Base-by-base conservation (phyloP, 2,113 vertebrate genomes). In the Tinamus guttatus region DNA sequence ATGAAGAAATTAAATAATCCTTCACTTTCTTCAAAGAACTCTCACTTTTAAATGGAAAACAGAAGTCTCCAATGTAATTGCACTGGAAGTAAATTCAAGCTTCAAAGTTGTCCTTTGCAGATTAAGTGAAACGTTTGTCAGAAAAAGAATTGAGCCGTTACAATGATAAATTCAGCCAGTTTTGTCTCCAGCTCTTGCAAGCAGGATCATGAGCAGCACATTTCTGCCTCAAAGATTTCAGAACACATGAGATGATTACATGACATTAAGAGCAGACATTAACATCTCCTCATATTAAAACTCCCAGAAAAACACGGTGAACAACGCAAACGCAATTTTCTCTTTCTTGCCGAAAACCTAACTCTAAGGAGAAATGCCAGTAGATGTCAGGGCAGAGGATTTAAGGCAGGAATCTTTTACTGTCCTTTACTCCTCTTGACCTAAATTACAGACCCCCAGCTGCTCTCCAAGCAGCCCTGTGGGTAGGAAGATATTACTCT, bases 1-100 rank as follows among this genome's bases (percentile, higher is more conserved):
- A 78, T 78, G 45, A 90, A 74, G 49, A 87, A 95, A 95, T 96
- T 95, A 95, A 97, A 91, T 60, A 94, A 96, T 91, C 73, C 56
- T 71, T 95, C 82, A 94, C 47, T 90, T 93, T 83, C 28, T 93
- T 95, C 8, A 2, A 32, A 83, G 68, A 95, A 94, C 68, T 83
- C 90, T 75, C 36, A 47, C 73, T 95, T 95, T 78, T 71, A 90
- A 95, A 94, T 0, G 0, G 68, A 95, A 91, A 71, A 71, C 76
- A 40, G 45, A 17, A 93, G 45, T 87, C 38, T 17, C 79, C 34
- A 0, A 0, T 68, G 82, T 71, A 95, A 85, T 24, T 68, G 56
- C 2, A 8, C 41, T 68, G 51, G 41, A 90, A 80, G 69, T 34
- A 91, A 86, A 93, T 43, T 34, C 56, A 83, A 74, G 80, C 60